Conservation (phyloP, 2,888 invertebrate species). For the Macrophya annulata region DNA sequence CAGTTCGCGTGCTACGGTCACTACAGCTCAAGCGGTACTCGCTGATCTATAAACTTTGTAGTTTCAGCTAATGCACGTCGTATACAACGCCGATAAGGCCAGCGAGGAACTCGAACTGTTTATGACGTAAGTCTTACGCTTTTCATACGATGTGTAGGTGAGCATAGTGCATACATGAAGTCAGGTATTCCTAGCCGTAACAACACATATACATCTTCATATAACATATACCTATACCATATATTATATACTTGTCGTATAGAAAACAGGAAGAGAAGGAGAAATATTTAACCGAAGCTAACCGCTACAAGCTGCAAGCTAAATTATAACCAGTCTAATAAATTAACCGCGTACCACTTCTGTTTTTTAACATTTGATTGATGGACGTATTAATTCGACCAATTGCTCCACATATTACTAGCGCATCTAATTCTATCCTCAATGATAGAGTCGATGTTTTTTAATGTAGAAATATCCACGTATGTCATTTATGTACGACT, state of each 20-base stretch:
- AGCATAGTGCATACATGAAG: neutral
- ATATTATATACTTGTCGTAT: neutral
- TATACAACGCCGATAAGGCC: slow-evolving; percentile 51
- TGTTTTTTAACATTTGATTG: slow-evolving; percentile 38
- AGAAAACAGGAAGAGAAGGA: neutral
- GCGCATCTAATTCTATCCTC: neutral
- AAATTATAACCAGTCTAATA: slow-evolving; percentile 15
- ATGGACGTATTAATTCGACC: slow-evolving; percentile 33
- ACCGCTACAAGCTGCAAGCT: neutral
- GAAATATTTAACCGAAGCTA: neutral
- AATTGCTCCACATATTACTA: slow-evolving; percentile 40
- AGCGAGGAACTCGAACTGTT: slow-evolving; percentile 35
- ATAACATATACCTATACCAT: neutral
- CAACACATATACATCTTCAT: neutral
- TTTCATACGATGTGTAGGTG: neutral
- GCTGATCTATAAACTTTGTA: slow-evolving; percentile 55
- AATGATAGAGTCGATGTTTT: no score
- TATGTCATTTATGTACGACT: neutral
- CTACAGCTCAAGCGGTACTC: slow-evolving; percentile 15
- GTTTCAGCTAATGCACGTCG: slow-evolving; percentile 55
- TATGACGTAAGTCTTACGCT: slow-evolving; percentile 45
- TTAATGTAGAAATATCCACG: neutral
- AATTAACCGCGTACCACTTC: slow-evolving; percentile 49
- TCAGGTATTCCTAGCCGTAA: slow-evolving; percentile 1
- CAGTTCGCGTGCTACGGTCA: slow-evolving; percentile 14